Base-by-base conservation (phyloP, 30 jellyfish, hydroid and myxozoan species). In the Mastigias papua region DNA sequence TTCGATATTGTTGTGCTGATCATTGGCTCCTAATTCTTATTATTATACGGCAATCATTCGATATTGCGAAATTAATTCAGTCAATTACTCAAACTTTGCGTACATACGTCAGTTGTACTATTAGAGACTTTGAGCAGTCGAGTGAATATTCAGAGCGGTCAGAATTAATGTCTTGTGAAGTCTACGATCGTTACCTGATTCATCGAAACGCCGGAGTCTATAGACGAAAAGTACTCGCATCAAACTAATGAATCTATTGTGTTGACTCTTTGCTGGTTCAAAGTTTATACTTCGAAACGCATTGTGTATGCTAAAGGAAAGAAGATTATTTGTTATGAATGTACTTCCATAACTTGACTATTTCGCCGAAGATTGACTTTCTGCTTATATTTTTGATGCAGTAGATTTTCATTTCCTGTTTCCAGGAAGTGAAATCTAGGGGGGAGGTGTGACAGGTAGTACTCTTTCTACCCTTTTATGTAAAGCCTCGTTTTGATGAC, bases 381-480 rank as follows among this genome's bases (percentile, higher is more conserved):
- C 17, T 60, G 32, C 16, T 49, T 11, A 21, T 26, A 26, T 5
- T 20, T 2, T 17, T 26, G 17, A 60, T 2, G 15, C 33, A 17
- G 5, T 60, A 60, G 72, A 60, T 60, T 60, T 6, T 60, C 33
- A 60, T 3, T 60, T 17, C 72, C 33, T 37, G 11, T 60, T 60
- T 60, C 32, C 33, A 60, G 72, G 72, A 60, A 60, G 33, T 60
- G 33, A 60, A 60, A 60, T 7, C 72, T 60, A 60, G 72, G 72
- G 72, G 72, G n/a, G 72, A 60, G 21, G 72, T 60, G 72, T 60
- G 72, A 60, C 72, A n/a, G n/a, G n/a, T n/a, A n/a, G n/a, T n/a
- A n/a, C n/a, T n/a, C n/a, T n/a, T n/a, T n/a, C n/a, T n/a, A n/a
- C n/a, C n/a, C n/a, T n/a, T n/a, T n/a, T n/a, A n/a, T n/a, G n/a